These are phyloP conservation scores for Solenodon paradoxus DNA, from an alignment of 2,113 vertebrate genomes.

Conservation along the genomic window DNA sequence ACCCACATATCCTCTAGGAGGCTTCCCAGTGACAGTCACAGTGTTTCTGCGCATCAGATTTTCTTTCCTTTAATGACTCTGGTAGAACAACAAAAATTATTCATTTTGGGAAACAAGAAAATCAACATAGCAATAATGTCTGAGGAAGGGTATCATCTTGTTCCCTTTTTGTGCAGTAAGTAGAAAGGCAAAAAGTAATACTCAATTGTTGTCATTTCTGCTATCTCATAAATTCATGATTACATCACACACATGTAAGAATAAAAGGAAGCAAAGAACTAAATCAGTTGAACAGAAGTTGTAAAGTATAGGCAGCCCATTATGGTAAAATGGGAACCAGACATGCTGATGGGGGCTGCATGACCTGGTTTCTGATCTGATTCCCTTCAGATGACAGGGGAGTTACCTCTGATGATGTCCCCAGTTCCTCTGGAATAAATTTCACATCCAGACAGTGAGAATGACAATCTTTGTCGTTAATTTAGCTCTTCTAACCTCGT, in stretches of 20 bases:
- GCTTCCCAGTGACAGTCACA: conserved; percentile 71
- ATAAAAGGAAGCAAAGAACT: neutral
- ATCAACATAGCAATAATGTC: conserved; percentile 57
- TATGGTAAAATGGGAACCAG: neutral
- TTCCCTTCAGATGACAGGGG: neutral
- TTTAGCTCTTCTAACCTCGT: neutral
- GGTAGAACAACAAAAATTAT: conserved; percentile 69
- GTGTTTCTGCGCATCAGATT: conserved; percentile 74
- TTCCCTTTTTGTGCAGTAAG: conserved; percentile 31
- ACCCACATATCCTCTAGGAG: conserved; percentile 80
- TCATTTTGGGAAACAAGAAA: conserved; percentile 66
- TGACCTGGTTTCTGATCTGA: neutral
- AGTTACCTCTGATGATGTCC: neutral
- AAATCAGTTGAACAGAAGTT: neutral
- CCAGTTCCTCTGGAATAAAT: neutral
- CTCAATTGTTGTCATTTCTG: conserved; percentile 47
- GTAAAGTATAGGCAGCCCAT: neutral
- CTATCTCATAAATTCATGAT: conserved; percentile 62
- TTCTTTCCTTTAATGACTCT: conserved; percentile 77
- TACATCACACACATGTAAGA: conserved; percentile 23
- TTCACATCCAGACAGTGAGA: neutral
- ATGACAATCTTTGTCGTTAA: neutral
- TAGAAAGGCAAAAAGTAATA: conserved; percentile 50
- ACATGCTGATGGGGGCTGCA: neutral
- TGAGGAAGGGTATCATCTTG: conserved; percentile 41